Evolutionary conservation across 2,888 invertebrate species (phyloP).

Genomic region (Caenorhabditis sp.): DNA sequence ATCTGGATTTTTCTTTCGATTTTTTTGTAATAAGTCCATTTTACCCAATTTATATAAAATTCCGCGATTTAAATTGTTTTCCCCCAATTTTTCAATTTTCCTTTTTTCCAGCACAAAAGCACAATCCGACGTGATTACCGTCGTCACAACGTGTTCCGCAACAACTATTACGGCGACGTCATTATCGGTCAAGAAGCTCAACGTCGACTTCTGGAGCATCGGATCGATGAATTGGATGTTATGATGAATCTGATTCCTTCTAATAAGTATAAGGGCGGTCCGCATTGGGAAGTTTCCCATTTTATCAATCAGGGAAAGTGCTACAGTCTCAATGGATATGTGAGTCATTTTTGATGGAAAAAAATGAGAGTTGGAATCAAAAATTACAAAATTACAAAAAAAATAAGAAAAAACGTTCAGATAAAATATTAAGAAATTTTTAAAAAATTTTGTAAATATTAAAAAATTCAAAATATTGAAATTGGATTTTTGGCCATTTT

Average conservation of each 20-base stretch:
- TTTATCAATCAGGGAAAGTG: slow-evolving; percentile 44
- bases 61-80: no score
- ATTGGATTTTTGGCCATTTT: no score
- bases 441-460: no score
- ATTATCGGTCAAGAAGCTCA: slow-evolving; percentile 9
- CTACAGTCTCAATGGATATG: slow-evolving; percentile 46
- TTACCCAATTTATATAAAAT: no score
- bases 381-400: no score
- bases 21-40: no score
- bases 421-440: no score
- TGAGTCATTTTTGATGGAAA: background rate
- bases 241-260: slow-evolving; percentile 42
- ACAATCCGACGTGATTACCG: slow-evolving; percentile 4
- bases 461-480: background rate
- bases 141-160: slow-evolving; percentile 13
- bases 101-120: slow-evolving; percentile 28
- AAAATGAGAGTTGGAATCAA: background rate
- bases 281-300: slow-evolving; percentile 46
- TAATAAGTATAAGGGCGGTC: slow-evolving; percentile 5
- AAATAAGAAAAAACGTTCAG: no score
- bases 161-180: slow-evolving; percentile 39
- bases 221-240: slow-evolving; percentile 29
- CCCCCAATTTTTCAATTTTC: no score
- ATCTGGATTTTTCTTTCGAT: no score
- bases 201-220: slow-evolving; percentile 13